Evolutionary conservation across 92 coral and sea anemone genomes (phyloP).

Genomic region (Zoanthus solanderi): DNA sequence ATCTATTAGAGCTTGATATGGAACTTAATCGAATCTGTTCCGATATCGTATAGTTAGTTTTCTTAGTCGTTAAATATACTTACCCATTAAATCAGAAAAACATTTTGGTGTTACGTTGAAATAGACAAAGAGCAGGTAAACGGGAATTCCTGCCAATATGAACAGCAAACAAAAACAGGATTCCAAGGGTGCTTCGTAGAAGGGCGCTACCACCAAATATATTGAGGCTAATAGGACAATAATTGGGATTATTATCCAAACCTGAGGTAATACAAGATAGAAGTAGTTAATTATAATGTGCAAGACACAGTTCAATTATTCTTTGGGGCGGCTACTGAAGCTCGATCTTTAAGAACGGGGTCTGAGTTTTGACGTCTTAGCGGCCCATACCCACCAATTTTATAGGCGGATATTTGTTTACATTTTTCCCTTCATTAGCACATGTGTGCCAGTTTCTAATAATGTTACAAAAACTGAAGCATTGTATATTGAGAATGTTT

Average conservation of each 20-base stretch:
- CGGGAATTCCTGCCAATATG: conserved; percentile 89
- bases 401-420: no score
- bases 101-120: conserved; percentile 79
- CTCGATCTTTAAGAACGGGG: background rate
- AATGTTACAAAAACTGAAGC: no score
- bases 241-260: conserved; percentile 75
- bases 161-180: conserved; percentile 90
- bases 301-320: background rate
- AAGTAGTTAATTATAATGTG: background rate
- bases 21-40: no score
- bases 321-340: background rate
- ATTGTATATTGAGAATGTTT: no score
- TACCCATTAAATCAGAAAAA: conserved; percentile 70
- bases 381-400: no score
- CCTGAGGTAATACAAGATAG: conserved; percentile 61
- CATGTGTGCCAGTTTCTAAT: no score
- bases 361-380: no score
- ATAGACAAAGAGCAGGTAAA: conserved; percentile 83
- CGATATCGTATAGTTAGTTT: background rate
- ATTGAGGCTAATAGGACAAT: conserved; percentile 85
- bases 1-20: no score
- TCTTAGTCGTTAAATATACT: conserved; percentile 17
- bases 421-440: no score
- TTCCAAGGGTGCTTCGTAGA: conserved; percentile 88
- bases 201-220: conserved; percentile 88